Base-by-base conservation (phyloP, 2,888 invertebrate genomes). In the Tenthredo livida region DNA sequence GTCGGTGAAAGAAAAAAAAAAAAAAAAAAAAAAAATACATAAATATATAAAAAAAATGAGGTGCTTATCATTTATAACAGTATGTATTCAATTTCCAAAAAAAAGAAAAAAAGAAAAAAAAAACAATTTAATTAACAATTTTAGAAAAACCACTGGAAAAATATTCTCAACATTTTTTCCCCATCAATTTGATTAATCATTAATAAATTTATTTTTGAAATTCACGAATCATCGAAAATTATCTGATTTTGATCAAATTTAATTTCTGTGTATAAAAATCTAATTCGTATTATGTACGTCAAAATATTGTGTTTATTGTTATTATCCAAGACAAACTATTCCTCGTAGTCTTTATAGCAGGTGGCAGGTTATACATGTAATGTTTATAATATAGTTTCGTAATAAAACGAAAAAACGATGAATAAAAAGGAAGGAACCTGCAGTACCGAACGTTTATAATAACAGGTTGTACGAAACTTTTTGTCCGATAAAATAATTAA, bases 401-500 rank as follows among this genome's bases (percentile, higher is more conserved):
- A 61, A 25, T 12, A 61, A 61, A 61, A 25, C 0, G 25, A 25
- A 61, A 61, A 61, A 61, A 25, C 61, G 25, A 61, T 3, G 3
- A 25, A 75, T 7, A 9, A 75, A 10, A 75, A 75, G n/a, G n/a
- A 47, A 50, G 75, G 17, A 75, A 61, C 61, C 61, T 61, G 25
- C 10, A 25, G 61, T 25, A 61, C 61, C 61, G 61, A 25, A 61
- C 61, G 61, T 61, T 61, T 61, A 25, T 61, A 61, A 61, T 61
- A 61, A 61, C 61, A 61, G 61, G 61, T 61, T 61, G 25, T 61
- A 61, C 73, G 73, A 73, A 73, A 40, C 15, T 73, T 73, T 73
- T 80, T 61, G 80, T 65, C 25, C 58, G 65, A 58, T 80, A 40
- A 80, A 80, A 80, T 80, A 80, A 80, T 80, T 50, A 80, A 37